Base-by-base conservation (phyloP, 2,797 vertebrate genomes). In the Avahi laniger region DNA sequence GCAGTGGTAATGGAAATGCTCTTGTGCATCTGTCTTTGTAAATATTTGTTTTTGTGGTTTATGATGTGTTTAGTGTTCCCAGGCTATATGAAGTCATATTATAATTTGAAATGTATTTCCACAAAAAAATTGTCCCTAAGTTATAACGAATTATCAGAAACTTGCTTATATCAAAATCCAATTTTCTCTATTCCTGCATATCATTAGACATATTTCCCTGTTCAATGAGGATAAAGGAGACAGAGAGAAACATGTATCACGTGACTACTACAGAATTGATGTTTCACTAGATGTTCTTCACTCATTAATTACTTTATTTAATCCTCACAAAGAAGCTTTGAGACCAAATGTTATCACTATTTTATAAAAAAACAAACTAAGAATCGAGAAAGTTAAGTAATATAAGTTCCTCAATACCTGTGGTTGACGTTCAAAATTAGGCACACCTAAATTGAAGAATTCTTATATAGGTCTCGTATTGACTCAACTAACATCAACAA, bases 141-240 rank as follows among this genome's bases (percentile, higher is more conserved):
- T 97, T 96, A 96, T 87, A 95, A 94, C 96, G 93, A 96, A 96
- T 97, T 97, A 96, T 82, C 76, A 96, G 82, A 96, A 96, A 96
- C 65, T 87, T 96, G 86, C 35, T 96, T 97, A 92, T 91, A 54
- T 92, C 75, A 91, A 97, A 96, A 96, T 91, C n/a, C 43, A 91
- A 89, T 94, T 96, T 94, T 91, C 35, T 95, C 30, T 52, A 12
- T 78, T 95, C 9, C 79, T 88, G n/a, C 72, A 59, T 69, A 46
- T 89, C 70, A 81, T 84, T 96, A 95, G 91, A 72, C 48, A 65
- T 95, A 81, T 78, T 86, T 89, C 12, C 54, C 18, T 78, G 30
- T 63, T 75, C 80, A 73, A 67, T 35, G 14, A 33, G 8, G 15
- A 26, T 50, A 78, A 84, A 65, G 4, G 14, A 57, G 22, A 69